Conservation (phyloP, 2,113 vertebrate genomes). For the Lota lota region DNA sequence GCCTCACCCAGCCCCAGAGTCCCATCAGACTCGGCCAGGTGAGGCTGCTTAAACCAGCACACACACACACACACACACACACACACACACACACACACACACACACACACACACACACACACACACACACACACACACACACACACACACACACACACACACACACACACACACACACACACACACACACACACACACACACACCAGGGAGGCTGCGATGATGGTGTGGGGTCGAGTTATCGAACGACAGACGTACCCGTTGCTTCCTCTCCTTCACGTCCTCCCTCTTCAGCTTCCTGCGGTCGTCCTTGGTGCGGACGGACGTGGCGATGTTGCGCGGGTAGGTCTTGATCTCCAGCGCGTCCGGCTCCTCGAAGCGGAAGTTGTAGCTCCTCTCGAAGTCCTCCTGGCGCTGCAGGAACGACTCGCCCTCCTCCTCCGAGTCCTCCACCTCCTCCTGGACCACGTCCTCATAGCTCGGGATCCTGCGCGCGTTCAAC, state of each 20-base stretch:
- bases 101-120: too few species aligned
- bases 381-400: constrained; percentile 91
- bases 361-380: constrained; percentile 86
- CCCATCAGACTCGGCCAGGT: too few species aligned
- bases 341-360: constrained; percentile 79
- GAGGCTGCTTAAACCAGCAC: too few species aligned
- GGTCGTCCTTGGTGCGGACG: constrained; percentile 82
- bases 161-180: too few species aligned
- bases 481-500: constrained; percentile 57
- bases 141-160: accelerated
- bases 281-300: constrained; percentile 80
- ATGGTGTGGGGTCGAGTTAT: not conserved
- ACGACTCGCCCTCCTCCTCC: constrained; percentile 84
- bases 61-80: too few species aligned
- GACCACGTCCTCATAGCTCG: constrained; percentile 66
- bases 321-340: constrained; percentile 83
- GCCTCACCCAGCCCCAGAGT: too few species aligned
- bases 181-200: too few species aligned
- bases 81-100: too few species aligned
- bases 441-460: constrained; percentile 80
- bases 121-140: too few species aligned
- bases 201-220: not conserved
- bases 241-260: constrained; percentile 62
- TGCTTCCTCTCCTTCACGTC: constrained; percentile 79
- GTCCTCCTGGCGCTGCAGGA: constrained; percentile 83